Evolutionary conservation across 2,797 vertebrate genomes (phyloP).

Genomic region (Myoxocephalus aenaeus): DNA sequence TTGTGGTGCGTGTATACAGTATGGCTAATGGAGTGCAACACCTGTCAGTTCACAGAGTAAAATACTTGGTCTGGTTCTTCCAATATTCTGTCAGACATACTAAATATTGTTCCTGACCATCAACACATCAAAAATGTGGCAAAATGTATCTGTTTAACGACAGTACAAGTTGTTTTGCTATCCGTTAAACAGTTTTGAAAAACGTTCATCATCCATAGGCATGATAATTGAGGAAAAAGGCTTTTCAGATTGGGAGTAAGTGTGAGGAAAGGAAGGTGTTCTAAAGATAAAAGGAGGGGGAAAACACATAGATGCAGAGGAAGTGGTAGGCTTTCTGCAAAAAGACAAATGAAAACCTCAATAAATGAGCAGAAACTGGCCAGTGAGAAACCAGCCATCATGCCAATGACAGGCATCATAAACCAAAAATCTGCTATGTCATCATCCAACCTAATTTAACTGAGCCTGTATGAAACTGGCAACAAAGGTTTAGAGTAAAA

Average conservation of each 20-base stretch:
- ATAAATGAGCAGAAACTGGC: neutral
- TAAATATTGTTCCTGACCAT: neutral
- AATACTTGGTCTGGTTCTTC: neutral
- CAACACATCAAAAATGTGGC: neutral
- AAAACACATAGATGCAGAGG: neutral
- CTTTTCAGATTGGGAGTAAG: neutral
- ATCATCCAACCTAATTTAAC: slow-evolving; percentile 5
- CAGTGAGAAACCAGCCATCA: neutral
- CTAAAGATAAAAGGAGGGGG: neutral
- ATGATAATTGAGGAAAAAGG: neutral
- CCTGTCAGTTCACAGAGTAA: slow-evolving; percentile 21
- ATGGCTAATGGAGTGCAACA: slow-evolving; percentile 44
- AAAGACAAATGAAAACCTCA: neutral
- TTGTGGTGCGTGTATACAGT: slow-evolving; percentile 25
- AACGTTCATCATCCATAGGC: no score
- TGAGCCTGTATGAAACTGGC: neutral
- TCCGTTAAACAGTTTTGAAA: no score
- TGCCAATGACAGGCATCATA: neutral
- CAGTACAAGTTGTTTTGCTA: no score
- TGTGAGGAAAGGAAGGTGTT: neutral
- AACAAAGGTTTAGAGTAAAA: neutral
- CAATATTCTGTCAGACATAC: neutral
- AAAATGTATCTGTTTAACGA: no score
- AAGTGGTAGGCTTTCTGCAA: neutral
- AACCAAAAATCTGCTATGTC: neutral